Evolutionary conservation across 1,140 invertebrate genomes (phyloP), one percentile per base, ranked within the genome.

Genomic region (Holotrichia oblita): DNA sequence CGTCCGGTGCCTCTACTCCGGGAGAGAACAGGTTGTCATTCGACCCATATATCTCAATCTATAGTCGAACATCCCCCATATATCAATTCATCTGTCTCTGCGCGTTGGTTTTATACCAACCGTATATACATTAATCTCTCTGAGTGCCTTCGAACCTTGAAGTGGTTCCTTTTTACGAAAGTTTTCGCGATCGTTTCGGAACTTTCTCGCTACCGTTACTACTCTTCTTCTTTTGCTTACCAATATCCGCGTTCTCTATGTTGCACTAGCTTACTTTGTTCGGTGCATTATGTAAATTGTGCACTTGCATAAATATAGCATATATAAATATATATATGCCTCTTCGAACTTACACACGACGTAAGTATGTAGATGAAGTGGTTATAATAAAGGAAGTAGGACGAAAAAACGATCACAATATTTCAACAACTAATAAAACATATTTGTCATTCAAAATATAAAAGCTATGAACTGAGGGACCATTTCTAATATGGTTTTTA

Each of bases 31-130:
- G 22, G 61, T 69, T 22, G 22, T 69, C 61, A 69, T 69, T 69
- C 61, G 61, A 69, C 61, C 61, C 61, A 69, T 69, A 69, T 69
- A 69, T 69, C 61, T 69, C 61, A 69, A 69, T 69, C 61, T 69
- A 69, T 69, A 69, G 61, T 69, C 7, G 61, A 69, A 69, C 61
- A 69, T 69, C 61, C 12, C 7, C 61, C 61, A 69, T 69, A 69
- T 69, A 69, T 69, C 61, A 69, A 69, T 69, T 69, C 22, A 69
- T 69, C 61, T 69, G 61, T 69, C 61, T 69, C 61, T 69, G 61
- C 61, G 61, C 61, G 61, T 6, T 69, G 61, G 61, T 69, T 69
- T 69, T 69, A 69, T 69, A 20, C 61, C 61, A 69, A 69, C 20
- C 61, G 61, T 69, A 69, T 69, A 69, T 69, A 69, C 61, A 69